Evolutionary conservation across 2,797 vertebrate genomes (phyloP).

Genomic region (Tenualosa thibaudeaui): DNA sequence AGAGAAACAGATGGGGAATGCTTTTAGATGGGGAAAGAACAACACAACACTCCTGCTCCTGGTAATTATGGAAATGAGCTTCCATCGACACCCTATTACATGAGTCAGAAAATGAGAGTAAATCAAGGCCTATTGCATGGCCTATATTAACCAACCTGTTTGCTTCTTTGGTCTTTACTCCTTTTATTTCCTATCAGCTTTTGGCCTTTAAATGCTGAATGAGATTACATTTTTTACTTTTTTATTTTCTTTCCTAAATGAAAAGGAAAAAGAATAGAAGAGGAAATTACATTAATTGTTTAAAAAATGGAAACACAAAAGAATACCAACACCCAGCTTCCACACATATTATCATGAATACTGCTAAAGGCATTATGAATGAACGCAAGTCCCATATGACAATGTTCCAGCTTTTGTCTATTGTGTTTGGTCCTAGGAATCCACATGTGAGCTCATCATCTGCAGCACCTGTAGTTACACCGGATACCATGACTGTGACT

Average conservation of each 20-base stretch:
- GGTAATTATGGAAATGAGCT: conserved; percentile 8
- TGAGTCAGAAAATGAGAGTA: neutral
- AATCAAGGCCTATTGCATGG: conserved; percentile 14
- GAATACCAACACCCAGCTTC: neutral
- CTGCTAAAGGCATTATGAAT: neutral
- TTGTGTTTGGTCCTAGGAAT: neutral
- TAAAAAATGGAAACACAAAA: neutral
- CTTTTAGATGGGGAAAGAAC: neutral
- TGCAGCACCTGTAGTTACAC: neutral
- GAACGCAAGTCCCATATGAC: neutral
- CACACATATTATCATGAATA: neutral
- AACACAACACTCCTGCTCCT: neutral
- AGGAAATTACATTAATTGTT: neutral
- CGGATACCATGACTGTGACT: neutral
- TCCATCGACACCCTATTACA: neutral
- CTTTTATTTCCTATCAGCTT: neutral
- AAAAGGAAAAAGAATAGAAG: neutral
- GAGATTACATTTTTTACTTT: neutral
- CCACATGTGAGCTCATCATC: neutral
- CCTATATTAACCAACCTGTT: neutral
- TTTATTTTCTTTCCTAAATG: neutral
- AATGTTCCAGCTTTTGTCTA: neutral
- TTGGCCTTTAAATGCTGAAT: neutral
- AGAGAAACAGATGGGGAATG: neutral
- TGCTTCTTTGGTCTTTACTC: neutral